These are phyloP conservation scores for Ennomos erosarius DNA, from an alignment of 2,888 invertebrate genomes.

Conservation along the genomic window DNA sequence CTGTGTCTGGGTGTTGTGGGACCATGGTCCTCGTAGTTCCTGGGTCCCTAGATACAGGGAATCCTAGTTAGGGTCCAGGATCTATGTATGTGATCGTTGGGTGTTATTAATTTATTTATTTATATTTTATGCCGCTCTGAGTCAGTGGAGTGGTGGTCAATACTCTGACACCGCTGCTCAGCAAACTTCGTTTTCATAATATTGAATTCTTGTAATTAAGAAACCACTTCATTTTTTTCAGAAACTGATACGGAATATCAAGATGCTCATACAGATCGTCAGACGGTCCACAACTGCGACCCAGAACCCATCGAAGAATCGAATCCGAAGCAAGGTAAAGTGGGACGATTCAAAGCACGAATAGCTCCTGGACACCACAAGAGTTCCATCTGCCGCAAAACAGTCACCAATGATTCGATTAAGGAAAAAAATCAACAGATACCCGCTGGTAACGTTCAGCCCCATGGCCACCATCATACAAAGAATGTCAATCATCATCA, in stretches of 20 bases:
- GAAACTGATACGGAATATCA: constrained; percentile 72
- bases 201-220: too few species aligned
- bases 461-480: constrained; percentile 75
- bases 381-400: constrained; percentile 54
- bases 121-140: too few species aligned
- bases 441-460: constrained; percentile 57
- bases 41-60: too few species aligned
- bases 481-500: constrained; percentile 80
- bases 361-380: constrained; percentile 75
- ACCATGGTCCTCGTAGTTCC: too few species aligned
- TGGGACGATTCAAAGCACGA: constrained; percentile 68
- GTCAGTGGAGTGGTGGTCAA: too few species aligned
- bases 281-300: constrained; percentile 54
- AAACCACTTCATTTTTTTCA: constrained; percentile 35
- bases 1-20: too few species aligned
- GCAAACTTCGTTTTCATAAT: too few species aligned
- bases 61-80: too few species aligned
- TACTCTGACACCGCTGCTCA: too few species aligned
- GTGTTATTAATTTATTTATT: too few species aligned
- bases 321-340: constrained; percentile 67
- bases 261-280: constrained; percentile 64
- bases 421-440: constrained; percentile 56
- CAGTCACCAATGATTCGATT: constrained; percentile 58
- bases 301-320: constrained; percentile 52
- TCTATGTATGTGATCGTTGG: too few species aligned